These are phyloP conservation scores for Pristionchus japonicus DNA, from an alignment of 2,888 invertebrate genomes.

Conservation along the genomic window DNA sequence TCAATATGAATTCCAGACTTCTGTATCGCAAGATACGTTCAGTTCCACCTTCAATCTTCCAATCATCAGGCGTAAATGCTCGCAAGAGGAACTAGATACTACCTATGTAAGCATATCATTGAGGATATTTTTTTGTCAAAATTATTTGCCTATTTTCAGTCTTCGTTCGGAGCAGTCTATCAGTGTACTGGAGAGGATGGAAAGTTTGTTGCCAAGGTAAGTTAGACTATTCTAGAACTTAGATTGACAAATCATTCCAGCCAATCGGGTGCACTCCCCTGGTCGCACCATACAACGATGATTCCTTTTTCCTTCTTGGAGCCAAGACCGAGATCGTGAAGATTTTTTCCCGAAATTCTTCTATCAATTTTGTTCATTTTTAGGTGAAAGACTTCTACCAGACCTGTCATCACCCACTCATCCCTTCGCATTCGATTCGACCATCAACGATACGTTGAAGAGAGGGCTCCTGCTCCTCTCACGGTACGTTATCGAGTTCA, in stretches of 20 bases:
- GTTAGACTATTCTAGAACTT: not conserved
- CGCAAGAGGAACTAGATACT: too few relatives aligned
- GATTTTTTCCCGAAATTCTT: too few relatives aligned
- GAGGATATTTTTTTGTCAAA: too few relatives aligned
- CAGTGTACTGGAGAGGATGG: not conserved
- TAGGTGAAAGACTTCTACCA: not conserved
- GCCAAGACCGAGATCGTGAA: not conserved
- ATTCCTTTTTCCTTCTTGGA: not conserved
- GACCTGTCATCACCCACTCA: not conserved
- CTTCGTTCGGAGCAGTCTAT: not conserved
- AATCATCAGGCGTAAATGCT: too few relatives aligned
- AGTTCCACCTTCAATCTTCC: too few relatives aligned
- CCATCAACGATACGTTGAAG: not conserved
- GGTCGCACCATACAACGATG: not conserved
- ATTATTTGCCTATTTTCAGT: not conserved
- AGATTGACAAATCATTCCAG: not conserved
- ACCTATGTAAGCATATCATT: too few relatives aligned
- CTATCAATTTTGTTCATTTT: not conserved
- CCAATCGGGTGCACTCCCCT: not conserved
- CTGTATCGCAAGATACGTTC: too few relatives aligned
- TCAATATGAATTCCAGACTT: not conserved
- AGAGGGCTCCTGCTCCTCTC: not conserved
- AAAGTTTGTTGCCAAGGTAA: not conserved
- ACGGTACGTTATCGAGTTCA: not conserved
- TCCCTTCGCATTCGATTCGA: not conserved